Percentiles rank a stretch among this genome's conserved stretches.
phyloP scores from a whole-genome alignment of 2,113 vertebrate genomes.

The Orcinus orca region DNA sequence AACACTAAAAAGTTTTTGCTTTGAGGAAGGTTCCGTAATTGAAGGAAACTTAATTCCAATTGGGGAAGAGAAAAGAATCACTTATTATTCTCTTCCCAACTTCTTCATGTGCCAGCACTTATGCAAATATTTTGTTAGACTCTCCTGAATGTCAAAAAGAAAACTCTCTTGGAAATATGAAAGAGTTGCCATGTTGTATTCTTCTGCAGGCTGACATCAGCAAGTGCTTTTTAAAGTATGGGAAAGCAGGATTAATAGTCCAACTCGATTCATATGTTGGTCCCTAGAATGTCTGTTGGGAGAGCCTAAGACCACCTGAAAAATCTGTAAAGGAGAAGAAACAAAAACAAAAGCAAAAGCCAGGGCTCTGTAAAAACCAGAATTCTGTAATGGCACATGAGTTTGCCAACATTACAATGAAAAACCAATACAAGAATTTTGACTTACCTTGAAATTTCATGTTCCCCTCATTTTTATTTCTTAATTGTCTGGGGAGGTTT shows the following conservation, averaged over 20 bases:
- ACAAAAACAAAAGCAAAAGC: neutral
- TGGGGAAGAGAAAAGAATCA: neutral
- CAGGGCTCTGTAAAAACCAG: neutral
- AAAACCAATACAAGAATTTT: neutral
- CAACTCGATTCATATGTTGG: fast-evolving
- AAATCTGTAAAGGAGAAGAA: neutral
- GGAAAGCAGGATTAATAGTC: neutral
- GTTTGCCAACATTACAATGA: neutral
- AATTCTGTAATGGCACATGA: neutral
- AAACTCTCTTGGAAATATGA: neutral
- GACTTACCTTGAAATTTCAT: neutral
- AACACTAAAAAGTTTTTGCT: neutral
- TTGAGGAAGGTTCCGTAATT: neutral
- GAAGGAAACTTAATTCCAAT: neutral
- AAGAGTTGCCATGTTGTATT: neutral
- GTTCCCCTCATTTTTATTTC: neutral
- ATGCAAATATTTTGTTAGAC: neutral
- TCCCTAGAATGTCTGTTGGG: neutral
- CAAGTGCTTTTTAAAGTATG: neutral
- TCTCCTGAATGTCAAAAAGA: neutral
- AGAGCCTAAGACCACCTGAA: neutral
- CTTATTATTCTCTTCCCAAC: neutral
- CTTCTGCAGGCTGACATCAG: neutral
- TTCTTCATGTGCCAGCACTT: neutral
- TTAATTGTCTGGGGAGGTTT: neutral